Evolutionary conservation across 37 sponge, comb jelly and placozoan genomes (phyloP).

Genomic region (Hexactinellida sp.): DNA sequence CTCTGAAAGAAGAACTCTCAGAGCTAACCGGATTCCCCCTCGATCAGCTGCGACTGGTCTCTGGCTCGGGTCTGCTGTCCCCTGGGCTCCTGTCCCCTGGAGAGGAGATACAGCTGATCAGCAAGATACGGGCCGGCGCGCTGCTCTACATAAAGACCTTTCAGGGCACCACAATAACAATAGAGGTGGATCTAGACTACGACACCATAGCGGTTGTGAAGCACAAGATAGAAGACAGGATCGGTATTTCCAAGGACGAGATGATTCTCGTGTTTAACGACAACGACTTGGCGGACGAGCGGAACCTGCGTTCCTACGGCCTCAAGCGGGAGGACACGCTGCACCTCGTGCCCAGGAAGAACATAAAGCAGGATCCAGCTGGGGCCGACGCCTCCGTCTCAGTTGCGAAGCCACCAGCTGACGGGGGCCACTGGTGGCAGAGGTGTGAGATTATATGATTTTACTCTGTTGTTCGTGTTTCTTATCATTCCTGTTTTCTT

Average conservation of each 20-base stretch:
- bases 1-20: background rate
- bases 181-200: slow-evolving; percentile 6
- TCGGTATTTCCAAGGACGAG: background rate
- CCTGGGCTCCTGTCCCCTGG: background rate
- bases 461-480: too few relatives aligned
- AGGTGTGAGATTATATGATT: too few relatives aligned
- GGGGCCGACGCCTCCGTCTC: too few relatives aligned
- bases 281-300: background rate
- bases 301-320: background rate
- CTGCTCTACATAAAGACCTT: slow-evolving; percentile 5
- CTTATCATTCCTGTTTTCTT: too few relatives aligned
- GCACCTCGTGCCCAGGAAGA: background rate
- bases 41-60: background rate
- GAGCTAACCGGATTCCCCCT: background rate
- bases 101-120: background rate
- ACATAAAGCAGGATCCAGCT: background rate
- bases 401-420: too few relatives aligned
- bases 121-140: background rate
- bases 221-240: background rate
- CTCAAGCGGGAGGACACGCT: background rate
- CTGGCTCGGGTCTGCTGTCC: background rate
- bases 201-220: background rate
- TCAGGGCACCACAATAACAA: background rate
- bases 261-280: slow-evolving; percentile 4
- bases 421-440: too few relatives aligned